phyloP scores from a whole-genome alignment of 2,888 invertebrate genomes.

The Mimachlamys varia region DNA sequence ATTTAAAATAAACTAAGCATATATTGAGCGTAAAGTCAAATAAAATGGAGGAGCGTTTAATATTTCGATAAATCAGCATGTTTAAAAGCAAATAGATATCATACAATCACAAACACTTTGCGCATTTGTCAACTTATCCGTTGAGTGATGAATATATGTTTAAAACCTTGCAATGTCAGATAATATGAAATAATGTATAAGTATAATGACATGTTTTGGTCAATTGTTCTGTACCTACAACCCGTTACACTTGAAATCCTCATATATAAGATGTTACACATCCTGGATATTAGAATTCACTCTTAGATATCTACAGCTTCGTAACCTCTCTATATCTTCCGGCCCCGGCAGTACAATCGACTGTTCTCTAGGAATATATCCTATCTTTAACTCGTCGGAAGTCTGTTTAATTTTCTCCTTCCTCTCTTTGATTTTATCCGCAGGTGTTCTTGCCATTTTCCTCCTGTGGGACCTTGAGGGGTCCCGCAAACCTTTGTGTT shows the following conservation, averaged over 20 bases:
- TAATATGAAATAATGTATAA: no score
- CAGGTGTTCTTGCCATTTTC: constrained; percentile 61
- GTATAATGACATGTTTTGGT: neutral
- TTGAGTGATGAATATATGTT: no score
- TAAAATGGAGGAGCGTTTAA: no score
- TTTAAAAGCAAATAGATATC: no score
- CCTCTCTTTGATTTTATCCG: constrained; percentile 67
- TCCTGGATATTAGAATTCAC: constrained; percentile 47
- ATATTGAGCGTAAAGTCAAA: no score
- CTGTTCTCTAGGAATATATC: constrained; percentile 63
- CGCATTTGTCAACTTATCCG: no score
- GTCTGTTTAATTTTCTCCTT: constrained; percentile 66
- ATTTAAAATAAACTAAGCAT: no score
- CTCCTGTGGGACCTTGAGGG: constrained; percentile 54
- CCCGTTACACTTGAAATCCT: neutral
- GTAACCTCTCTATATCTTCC: constrained; percentile 64
- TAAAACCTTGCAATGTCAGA: no score
- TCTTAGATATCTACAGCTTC: constrained; percentile 64
- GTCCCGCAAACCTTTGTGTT: constrained; percentile 58
- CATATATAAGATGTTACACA: neutral
- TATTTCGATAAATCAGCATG: no score
- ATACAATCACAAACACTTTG: no score
- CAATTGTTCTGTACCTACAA: neutral
- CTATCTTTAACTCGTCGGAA: constrained; percentile 65
- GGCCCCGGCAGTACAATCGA: constrained; percentile 58